Evolutionary conservation across 53 echinoderm and acorn worm genomes (phyloP).

Genomic region (Astropecten irregularis): DNA sequence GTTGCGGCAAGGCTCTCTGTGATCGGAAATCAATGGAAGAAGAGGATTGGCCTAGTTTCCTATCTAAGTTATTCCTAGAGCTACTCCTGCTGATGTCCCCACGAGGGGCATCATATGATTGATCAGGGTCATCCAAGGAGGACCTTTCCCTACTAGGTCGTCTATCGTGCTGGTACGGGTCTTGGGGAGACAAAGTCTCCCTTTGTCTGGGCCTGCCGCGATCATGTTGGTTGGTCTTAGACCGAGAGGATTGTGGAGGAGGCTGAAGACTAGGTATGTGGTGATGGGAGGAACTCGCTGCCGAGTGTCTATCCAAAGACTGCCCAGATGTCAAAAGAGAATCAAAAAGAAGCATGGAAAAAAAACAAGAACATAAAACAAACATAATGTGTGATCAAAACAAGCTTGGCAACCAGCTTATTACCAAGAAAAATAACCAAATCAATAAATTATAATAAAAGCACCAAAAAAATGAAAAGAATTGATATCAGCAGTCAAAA

Average conservation of each 20-base stretch:
- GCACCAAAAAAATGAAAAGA: not conserved
- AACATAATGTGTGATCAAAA: constrained; percentile 26
- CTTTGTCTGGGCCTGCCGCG: constrained; percentile 16
- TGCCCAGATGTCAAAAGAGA: constrained; percentile 9
- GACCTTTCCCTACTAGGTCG: constrained; percentile 30
- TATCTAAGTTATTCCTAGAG: constrained; percentile 49
- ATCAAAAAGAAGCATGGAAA: constrained; percentile 49
- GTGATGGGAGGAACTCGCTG: constrained; percentile 42
- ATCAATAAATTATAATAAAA: constrained; percentile 2
- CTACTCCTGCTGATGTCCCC: not conserved
- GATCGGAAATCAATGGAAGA: constrained; percentile 13
- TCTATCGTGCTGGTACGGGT: constrained; percentile 9
- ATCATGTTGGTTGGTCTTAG: constrained; percentile 15
- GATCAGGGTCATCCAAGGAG: not conserved
- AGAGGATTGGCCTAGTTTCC: constrained; percentile 4
- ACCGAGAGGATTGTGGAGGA: constrained; percentile 42
- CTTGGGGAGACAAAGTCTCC: not conserved
- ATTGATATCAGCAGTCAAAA: not conserved
- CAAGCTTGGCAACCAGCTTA: not conserved
- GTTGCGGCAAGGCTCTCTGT: constrained; percentile 20
- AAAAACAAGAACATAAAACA: constrained; percentile 46
- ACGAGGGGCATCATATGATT: not conserved
- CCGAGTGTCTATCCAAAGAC: constrained; percentile 44
- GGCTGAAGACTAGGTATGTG: constrained; percentile 51
- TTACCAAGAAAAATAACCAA: constrained; percentile 9